Percentiles rank a stretch among this genome's conserved stretches.
Evolutionary conservation across 2,888 invertebrate genomes (phyloP).

Genomic region (Eumacrocentrus americanus): DNA sequence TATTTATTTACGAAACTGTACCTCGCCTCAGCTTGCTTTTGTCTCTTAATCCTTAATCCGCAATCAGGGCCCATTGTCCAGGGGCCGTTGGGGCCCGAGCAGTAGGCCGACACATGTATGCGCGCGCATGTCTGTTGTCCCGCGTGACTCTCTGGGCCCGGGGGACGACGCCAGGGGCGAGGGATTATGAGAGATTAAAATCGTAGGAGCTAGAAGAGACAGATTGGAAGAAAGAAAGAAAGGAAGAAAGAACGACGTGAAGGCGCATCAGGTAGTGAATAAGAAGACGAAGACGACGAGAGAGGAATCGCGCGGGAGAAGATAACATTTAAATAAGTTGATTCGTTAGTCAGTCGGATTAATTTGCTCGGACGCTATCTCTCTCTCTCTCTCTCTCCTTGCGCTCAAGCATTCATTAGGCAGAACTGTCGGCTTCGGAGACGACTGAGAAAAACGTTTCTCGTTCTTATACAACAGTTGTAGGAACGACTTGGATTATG

Average conservation of each 20-base stretch:
- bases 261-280: neutral
- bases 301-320: neutral
- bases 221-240: constrained; percentile 17
- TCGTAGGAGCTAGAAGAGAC: constrained; percentile 32
- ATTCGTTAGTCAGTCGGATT: constrained; percentile 57
- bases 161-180: constrained; percentile 24
- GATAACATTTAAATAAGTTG: constrained; percentile 51
- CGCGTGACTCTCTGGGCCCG: constrained; percentile 4
- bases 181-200: constrained; percentile 40
- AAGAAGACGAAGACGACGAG: neutral
- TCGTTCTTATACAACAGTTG: constrained; percentile 23
- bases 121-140: constrained; percentile 39
- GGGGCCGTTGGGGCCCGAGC: constrained; percentile 35
- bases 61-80: constrained; percentile 58
- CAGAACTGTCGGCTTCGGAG: constrained; percentile 13
- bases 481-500: neutral
- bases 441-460: constrained; percentile 20
- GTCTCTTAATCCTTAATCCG: constrained; percentile 58
- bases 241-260: constrained; percentile 13
- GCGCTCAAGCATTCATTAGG: constrained; percentile 27
- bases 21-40: constrained; percentile 43
- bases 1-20: constrained; percentile 39
- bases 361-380: constrained; percentile 46
- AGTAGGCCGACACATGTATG: constrained; percentile 41
- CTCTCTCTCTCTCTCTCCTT: constrained; percentile 2